These are phyloP conservation scores for Macaria liturata DNA, from an alignment of 2,888 invertebrate genomes.

Conservation along the genomic window DNA sequence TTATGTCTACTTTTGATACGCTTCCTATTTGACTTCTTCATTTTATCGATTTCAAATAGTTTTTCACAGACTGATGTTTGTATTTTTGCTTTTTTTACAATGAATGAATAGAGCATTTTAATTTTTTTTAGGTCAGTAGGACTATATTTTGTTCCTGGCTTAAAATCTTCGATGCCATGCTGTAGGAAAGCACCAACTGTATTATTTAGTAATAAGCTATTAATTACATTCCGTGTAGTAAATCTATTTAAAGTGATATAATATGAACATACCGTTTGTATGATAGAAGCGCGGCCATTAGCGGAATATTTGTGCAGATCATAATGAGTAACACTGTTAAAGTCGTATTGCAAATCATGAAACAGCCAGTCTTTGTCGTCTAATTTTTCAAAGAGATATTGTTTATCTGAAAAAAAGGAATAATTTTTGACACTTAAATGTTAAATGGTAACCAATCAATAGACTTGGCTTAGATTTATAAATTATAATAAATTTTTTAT, in stretches of 20 bases:
- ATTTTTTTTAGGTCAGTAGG: constrained; percentile 55
- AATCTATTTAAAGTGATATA: no score
- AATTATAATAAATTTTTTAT: no score
- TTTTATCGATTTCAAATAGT: constrained; percentile 47
- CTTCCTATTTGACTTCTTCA: not conserved
- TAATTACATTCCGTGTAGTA: no score
- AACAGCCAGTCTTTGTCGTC: constrained; percentile 59
- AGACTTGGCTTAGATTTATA: no score
- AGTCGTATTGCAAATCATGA: constrained; percentile 57
- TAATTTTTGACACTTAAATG: no score
- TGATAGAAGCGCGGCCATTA: constrained; percentile 57
- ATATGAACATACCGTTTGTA: constrained; percentile 40
- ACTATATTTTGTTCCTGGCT: constrained; percentile 40
- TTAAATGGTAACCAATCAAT: no score
- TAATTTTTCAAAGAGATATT: constrained; percentile 48
- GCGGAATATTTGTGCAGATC: constrained; percentile 51
- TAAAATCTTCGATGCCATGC: constrained; percentile 1
- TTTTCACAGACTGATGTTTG: constrained; percentile 50
- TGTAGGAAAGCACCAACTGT: no score
- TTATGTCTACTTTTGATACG: constrained; percentile 39
- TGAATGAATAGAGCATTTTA: constrained; percentile 58
- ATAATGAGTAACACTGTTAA: constrained; percentile 60
- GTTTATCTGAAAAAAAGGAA: constrained; percentile 51
- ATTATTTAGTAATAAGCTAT: no score
- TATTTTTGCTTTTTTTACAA: constrained; percentile 40